Base-by-base conservation (phyloP, 2,888 invertebrate genomes). In the Sminthurides aquaticus region DNA sequence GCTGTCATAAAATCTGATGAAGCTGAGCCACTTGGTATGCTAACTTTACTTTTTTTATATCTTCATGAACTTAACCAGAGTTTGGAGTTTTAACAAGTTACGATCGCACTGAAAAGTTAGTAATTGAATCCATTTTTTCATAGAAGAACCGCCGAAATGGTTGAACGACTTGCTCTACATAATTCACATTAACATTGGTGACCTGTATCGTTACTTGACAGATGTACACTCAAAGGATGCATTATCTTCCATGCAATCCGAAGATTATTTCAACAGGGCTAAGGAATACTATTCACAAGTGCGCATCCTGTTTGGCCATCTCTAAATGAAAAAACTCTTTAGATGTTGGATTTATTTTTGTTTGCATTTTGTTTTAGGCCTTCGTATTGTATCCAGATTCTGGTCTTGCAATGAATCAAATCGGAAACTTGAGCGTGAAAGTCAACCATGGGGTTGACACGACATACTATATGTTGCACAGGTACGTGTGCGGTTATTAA, bases 401-500 rank as follows among this genome's bases (percentile, higher is more conserved):
- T 57, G 73, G 73, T 8, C 57, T 73, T 20, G 67, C 71, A 11
- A 67, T 62, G 29, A 73, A 73, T 65, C 73, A 73, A 52, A 67
- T 73, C 26, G 73, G 71, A 25, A 73, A 73, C 63, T 54, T 73
- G 25, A 68, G 57, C 57, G 64, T 65, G 22, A 69, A 69, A n/a
- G n/a, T 62, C 0, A 64, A 67, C 28, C 64, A 49, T 2, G 71
- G 71, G 18, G 49, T 73, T 34, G 70, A 72, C 57, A 65, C 71
- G 11, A 64, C 65, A 0, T 73, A 72, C 26, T 72, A 73, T 49
- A 69, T 73, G 56, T 43, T 73, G 57, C 69, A 71, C 69, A 73
- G 73, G 70, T 73, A 62, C 48, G 18, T 11, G n/a, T 20, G 20
- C 5, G 52, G 8, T 52, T 20, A 52, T 15, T 5, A 52, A 52